Percentiles rank a stretch among this genome's conserved stretches.
Conservation (phyloP, 1,140 invertebrate species). For the Araneus ventricosus region DNA sequence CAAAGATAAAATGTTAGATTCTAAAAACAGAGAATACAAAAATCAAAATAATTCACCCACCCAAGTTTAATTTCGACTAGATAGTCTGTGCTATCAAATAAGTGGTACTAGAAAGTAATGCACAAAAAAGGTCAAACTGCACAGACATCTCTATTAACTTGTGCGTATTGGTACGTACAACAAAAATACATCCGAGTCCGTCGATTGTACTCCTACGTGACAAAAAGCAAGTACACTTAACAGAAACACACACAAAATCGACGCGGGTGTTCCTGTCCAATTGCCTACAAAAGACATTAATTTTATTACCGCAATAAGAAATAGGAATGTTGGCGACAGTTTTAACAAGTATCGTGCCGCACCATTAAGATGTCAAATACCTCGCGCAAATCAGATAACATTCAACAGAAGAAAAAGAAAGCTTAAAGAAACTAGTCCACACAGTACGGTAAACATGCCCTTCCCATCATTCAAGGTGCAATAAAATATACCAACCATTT, state of each 20-base stretch:
- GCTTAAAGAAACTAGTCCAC: neutral
- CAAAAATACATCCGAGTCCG: neutral
- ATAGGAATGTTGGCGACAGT: neutral
- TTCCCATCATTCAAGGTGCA: neutral
- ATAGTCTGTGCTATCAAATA: no score
- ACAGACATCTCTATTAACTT: no score
- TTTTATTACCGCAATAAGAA: neutral
- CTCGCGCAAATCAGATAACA: neutral
- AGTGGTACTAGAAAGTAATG: no score
- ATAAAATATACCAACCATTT: neutral
- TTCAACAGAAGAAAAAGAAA: neutral
- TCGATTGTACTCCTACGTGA: neutral
- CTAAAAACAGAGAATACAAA: no score
- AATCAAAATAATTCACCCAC: no score
- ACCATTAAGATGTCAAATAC: slow-evolving; percentile 20
- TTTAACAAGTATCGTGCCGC: neutral
- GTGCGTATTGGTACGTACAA: neutral
- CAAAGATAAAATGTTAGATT: no score
- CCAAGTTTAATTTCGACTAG: no score
- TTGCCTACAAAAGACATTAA: neutral
- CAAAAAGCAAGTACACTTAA: neutral
- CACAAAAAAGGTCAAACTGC: no score
- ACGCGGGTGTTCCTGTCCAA: neutral
- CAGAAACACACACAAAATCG: neutral
- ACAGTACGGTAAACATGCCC: neutral